Base-by-base conservation (phyloP, 2,888 invertebrate genomes). In the Volucella zonaria region DNA sequence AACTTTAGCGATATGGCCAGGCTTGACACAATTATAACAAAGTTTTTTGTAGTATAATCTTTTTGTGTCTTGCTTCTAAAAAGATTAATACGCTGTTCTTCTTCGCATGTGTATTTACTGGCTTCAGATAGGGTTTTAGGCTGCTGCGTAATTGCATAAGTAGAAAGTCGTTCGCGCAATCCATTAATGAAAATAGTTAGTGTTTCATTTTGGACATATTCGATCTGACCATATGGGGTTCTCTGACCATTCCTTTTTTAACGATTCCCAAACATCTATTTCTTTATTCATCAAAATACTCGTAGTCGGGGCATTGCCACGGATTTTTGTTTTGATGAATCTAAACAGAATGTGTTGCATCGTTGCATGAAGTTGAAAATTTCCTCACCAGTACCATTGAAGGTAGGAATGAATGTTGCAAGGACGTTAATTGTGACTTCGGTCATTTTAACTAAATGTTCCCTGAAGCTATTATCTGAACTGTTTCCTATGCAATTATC, bases 171-270 rank as follows among this genome's bases (percentile, higher is more conserved):
- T 73, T 73, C 0, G 62, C 54, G 15, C 61, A 61, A 6, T 71
- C 23, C 1, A 61, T 71, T 12, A 43, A 70, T 70, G 10, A 70
- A 70, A 40, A 70, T 59, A 38, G 71, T 11, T 31, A 52, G 11
- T 15, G 43, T 73, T 31, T 62, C 52, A 31, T 40, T 61, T 10
- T 61, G 73, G 11, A 73, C 43, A 14, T 73, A 61, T 12, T 62
- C 73, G 1, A 61, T 14, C 3, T 68, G 68, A 1, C 18, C n/a
- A 52, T 52, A 52, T 52, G 52, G 0, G 52, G 6, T 14, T 14
- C 52, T 18, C 11, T 23, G 3, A 52, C 1, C 3, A 52, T 3
- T 52, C 2, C 10, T 52, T 15, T 52, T 11, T 52, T 15, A 52
- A 18, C 1, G 52, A 15, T 3, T 52, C 52, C 52, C 52, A 52